Percentiles rank a stretch among this genome's conserved stretches.
phyloP scores from a whole-genome alignment of 1,140 invertebrate species.

The Homalodisca vitripennis region DNA sequence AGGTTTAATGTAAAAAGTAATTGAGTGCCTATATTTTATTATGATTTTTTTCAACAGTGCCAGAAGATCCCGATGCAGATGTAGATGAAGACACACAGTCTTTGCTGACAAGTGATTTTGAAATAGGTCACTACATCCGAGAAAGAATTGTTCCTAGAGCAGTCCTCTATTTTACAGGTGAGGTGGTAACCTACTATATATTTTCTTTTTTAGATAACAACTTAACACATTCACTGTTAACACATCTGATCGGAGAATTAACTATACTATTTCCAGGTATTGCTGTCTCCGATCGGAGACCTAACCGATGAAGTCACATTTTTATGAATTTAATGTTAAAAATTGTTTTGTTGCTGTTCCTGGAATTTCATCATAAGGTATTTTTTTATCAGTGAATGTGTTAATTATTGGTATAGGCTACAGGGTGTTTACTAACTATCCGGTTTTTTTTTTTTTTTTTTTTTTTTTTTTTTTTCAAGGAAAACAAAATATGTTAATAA shows the following conservation, averaged over 20 bases:
- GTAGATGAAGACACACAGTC: slow-evolving; percentile 74
- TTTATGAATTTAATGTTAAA: too few relatives aligned
- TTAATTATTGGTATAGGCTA: neutral
- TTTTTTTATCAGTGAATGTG: neutral
- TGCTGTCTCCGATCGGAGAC: slow-evolving; percentile 24
- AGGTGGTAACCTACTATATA: neutral
- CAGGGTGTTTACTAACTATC: neutral
- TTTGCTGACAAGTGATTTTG: slow-evolving; percentile 88
- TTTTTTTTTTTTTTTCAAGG: too few relatives aligned
- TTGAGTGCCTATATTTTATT: too few relatives aligned
- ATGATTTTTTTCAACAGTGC: too few relatives aligned
- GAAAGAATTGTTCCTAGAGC: slow-evolving; percentile 93
- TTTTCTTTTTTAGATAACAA: neutral
- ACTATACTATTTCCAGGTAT: neutral
- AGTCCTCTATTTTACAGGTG: slow-evolving; percentile 90
- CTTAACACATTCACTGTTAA: slow-evolving; percentile 9
- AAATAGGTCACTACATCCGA: slow-evolving; percentile 97
- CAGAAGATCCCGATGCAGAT: slow-evolving; percentile 59
- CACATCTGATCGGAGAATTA: neutral
- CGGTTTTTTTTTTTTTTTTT: too few relatives aligned
- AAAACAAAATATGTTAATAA: too few relatives aligned
- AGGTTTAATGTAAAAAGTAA: too few relatives aligned
- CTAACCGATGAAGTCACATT: too few relatives aligned
- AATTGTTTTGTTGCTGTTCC: too few relatives aligned
- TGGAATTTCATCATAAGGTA: neutral